Base-by-base conservation (phyloP, 2,888 invertebrate genomes). In the Oegoconia quadripuncta region DNA sequence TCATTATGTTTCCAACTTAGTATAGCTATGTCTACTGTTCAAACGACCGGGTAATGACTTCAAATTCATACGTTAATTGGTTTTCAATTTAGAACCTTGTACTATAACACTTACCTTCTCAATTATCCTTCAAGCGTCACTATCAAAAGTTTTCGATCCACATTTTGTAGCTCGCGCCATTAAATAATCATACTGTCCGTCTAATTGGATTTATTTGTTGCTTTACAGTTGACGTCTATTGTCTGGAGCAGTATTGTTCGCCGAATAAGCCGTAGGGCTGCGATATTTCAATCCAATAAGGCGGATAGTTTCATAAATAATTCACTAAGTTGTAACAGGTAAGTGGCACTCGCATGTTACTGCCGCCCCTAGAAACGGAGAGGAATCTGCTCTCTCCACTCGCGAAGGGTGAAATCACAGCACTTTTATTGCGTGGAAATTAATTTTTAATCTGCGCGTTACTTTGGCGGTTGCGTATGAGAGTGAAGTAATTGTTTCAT, bases 311-410 rank as follows among this genome's bases (percentile, higher is more conserved):
- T 73, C 63, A 80, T 87, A 80, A 84, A 87, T 83, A 79, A 84
- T 87, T 83, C 81, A 84, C 69, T 67, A 70, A 74, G 74, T 71
- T 77, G 81, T 82, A 81, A 81, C 82, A 74, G 76, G 81, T 84
- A 86, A 86, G 83, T 80, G 83, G 78, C 71, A 75, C 70, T 81
- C 68, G 55, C 68, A 62, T 64, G 72, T 82, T 80, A 84, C 70
- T 78, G 72, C 59, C 80, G 75, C 69, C 66, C 45, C 8, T 76
- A 75, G 79, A 70, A 54, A 44, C 39, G 48, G 59, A 52, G 59
- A 61, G 64, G 64, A 73, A 66, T 71, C 64, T 50, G 58, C 63
- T 60, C 68, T 48, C 61, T 52, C 60, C 61, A 62, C 63, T 69
- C 62, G 13, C 42, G 40, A 48, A 44, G 62, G 62, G 65, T 58